phyloP scores from a whole-genome alignment of 2,888 invertebrate species.

The Drosophila hamatofila region DNA sequence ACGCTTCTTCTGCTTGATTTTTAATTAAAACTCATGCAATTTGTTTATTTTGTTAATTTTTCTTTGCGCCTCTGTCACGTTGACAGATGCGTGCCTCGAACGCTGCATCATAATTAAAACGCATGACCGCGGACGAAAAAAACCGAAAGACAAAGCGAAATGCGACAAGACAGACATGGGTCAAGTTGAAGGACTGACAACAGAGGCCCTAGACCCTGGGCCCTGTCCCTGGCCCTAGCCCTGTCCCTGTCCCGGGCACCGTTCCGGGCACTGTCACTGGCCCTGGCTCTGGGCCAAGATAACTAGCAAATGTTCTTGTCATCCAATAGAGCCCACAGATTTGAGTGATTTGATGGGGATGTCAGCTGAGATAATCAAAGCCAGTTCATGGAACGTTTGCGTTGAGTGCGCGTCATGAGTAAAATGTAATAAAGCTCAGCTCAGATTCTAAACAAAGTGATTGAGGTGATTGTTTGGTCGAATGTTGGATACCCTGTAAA shows the following conservation, averaged over 20 bases:
- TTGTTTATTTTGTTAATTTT: constrained; percentile 77
- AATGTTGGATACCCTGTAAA: not conserved
- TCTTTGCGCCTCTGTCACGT: constrained; percentile 66
- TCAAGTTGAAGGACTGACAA: constrained; percentile 73
- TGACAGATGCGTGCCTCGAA: constrained; percentile 75
- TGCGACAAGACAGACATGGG: constrained; percentile 57
- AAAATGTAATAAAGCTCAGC: constrained; percentile 3
- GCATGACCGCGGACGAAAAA: constrained; percentile 63
- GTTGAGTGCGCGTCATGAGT: not conserved
- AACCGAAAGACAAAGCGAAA: constrained; percentile 29
- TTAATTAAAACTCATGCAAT: constrained; percentile 73
- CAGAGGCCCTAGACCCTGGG: constrained; percentile 30
- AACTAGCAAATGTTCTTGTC: constrained; percentile 50
- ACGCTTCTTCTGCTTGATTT: constrained; percentile 27
- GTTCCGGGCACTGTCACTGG: not conserved
- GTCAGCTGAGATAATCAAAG: constrained; percentile 37
- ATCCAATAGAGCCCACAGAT: constrained; percentile 26
- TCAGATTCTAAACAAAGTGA: not conserved
- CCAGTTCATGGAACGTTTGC: constrained; percentile 30
- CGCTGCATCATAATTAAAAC: constrained; percentile 82
- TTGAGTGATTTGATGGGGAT: constrained; percentile 9
- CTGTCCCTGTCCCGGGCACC: not conserved
- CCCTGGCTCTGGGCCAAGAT: constrained; percentile 12
- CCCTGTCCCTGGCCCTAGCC: not conserved
- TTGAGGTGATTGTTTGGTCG: not conserved